These are phyloP conservation scores for Oncopeltus fasciatus DNA, from an alignment of 1,140 invertebrate genomes.

Conservation along the genomic window DNA sequence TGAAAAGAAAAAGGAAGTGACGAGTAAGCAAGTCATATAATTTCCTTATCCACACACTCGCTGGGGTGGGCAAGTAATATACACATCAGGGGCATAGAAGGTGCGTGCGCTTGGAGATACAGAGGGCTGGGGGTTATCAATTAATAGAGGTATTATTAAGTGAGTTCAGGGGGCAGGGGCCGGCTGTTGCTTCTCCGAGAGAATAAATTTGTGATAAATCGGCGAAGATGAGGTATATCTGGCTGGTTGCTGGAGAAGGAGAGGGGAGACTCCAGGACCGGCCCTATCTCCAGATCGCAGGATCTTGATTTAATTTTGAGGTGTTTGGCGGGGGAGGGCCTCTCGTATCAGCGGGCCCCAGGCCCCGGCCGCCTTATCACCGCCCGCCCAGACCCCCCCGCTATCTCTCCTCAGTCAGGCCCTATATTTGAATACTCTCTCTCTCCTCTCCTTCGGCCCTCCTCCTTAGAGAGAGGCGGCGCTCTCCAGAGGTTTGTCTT, in stretches of 20 bases:
- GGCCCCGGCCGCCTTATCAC: slow-evolving; percentile 8
- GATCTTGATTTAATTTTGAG: slow-evolving; percentile 20
- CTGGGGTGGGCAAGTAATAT: not conserved
- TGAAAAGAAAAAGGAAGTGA: not conserved
- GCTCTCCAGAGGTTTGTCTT: not conserved
- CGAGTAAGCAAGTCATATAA: not conserved
- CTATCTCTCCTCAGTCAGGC: not conserved
- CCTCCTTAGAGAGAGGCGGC: not conserved
- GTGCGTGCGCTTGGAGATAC: too few relatives aligned
- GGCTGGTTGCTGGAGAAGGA: not conserved
- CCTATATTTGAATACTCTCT: not conserved
- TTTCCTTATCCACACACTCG: not conserved
- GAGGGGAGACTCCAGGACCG: not conserved
- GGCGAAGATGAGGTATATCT: not conserved
- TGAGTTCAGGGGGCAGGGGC: not conserved
- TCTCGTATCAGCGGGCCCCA: slow-evolving; percentile 3
- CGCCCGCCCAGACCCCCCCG: not conserved
- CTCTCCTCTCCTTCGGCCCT: not conserved
- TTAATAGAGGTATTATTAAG: not conserved
- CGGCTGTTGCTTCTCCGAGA: not conserved
- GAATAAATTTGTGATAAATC: slow-evolving; percentile 9
- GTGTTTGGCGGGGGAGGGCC: slow-evolving; percentile 7
- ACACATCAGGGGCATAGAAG: not conserved
- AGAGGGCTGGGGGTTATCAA: too few relatives aligned
- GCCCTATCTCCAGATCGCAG: slow-evolving; percentile 13